A percentile compares a stretch with the other conserved stretches of the same genome.
Evolutionary conservation across 2,888 invertebrate species (phyloP).

Genomic region (Spisula solida): DNA sequence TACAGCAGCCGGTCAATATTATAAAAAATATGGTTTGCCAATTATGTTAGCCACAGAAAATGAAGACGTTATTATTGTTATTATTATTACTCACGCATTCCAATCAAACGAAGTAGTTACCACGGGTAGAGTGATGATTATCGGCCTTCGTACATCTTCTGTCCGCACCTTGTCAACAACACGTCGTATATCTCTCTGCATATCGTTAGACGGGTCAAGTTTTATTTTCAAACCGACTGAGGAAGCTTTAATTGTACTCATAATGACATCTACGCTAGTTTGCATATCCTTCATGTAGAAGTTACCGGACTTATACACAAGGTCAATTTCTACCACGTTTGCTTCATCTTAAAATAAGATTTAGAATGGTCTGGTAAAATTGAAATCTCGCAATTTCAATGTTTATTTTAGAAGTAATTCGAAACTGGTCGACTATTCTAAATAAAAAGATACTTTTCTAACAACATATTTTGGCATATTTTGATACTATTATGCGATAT

Average conservation of each 20-base stretch:
- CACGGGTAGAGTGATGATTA: conserved; percentile 13
- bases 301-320: not conserved
- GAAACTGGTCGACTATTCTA: too few relatives aligned
- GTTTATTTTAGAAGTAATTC: too few relatives aligned
- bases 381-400: too few relatives aligned
- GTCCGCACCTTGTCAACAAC: not conserved
- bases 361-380: too few relatives aligned
- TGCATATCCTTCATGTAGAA: not conserved
- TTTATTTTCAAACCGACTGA: conserved; percentile 3
- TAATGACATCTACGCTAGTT: not conserved
- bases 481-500: too few relatives aligned
- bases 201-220: not conserved
- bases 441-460: too few relatives aligned
- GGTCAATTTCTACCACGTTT: not conserved
- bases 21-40: too few relatives aligned
- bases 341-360: not conserved
- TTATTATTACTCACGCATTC: conserved; percentile 1
- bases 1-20: too few relatives aligned
- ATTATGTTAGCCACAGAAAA: too few relatives aligned
- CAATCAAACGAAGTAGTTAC: conserved; percentile 2
- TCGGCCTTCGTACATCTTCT: not conserved
- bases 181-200: not conserved
- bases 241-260: not conserved
- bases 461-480: too few relatives aligned
- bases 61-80: too few relatives aligned